Conservation (phyloP, 2,797 vertebrate genomes). For the Myioborus miniatus region DNA sequence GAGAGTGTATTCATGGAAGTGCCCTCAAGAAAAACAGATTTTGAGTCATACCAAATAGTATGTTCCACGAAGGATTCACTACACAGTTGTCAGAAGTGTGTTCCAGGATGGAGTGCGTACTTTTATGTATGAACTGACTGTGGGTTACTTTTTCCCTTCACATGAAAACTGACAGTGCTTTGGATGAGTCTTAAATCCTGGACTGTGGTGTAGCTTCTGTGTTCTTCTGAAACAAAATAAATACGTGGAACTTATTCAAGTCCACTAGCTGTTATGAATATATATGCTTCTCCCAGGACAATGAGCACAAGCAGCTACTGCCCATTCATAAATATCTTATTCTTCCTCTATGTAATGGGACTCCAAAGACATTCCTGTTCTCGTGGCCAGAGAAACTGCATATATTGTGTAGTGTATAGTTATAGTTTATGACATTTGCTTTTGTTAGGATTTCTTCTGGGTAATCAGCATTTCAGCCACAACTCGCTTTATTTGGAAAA, state of each 20-base stretch:
- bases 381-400: background rate
- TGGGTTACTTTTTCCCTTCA: background rate
- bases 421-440: constrained; percentile 45
- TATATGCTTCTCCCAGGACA: constrained; percentile 42
- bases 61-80: background rate
- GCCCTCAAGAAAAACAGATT: background rate
- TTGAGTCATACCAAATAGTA: background rate
- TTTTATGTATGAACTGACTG: background rate
- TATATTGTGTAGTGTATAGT: background rate
- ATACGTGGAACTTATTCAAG: background rate
- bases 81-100: background rate
- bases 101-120: background rate
- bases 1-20: background rate
- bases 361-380: constrained; percentile 31
- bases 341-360: background rate
- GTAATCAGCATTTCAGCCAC: constrained; percentile 41
- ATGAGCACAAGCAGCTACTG: constrained; percentile 28
- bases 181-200: constrained; percentile 2
- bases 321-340: constrained; percentile 54
- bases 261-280: constrained; percentile 8
- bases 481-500: constrained; percentile 7
- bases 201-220: background rate
- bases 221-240: constrained; percentile 17
- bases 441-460: constrained; percentile 44
- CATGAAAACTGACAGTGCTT: constrained; percentile 3